Evolutionary conservation across 2,113 vertebrate genomes (phyloP), one percentile per base, ranked within the genome.

Genomic region (Apus apus): DNA sequence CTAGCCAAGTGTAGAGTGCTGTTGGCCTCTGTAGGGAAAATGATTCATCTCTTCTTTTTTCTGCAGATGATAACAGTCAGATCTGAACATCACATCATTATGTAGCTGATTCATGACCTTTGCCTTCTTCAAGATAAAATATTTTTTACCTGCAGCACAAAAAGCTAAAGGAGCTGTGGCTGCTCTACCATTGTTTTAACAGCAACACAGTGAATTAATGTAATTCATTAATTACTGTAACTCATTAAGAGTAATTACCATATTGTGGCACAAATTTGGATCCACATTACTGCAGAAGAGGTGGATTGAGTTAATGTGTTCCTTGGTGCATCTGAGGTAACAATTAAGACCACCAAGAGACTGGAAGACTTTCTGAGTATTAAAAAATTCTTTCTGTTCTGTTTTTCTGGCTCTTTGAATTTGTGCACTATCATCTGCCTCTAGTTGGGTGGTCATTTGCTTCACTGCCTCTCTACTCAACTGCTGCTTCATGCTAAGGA

Each of bases 341-440:
- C 89, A 91, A 91, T 87, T 85, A 94, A 92, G 93, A 95, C 87
- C 70, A 87, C 67, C 81, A 96, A 51, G 70, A 76, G 67, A 82
- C 66, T 72, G 82, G 67, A 75, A 91, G n/a, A 51, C 6, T 81
- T 68, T 90, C 34, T 68, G 18, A 71, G 32, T 48, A 94, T 91
- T 82, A 82, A 93, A 76, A 96, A 75, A 79, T 16, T 74, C 8
- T 65, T 68, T 77, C n/a, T 40, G 1, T 15, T 68, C 54, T 46
- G 8, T 57, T 86, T 77, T 77, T 74, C 26, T 22, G n/a, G 12
- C 68, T 83, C 36, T 73, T 88, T 78, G 73, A 56, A 82, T 91
- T 72, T 90, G 10, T 83, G 19, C 34, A 8, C 30, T 70, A 32
- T 72, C 89, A 80, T 76, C 60, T 92, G 22, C 26, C 36, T 95